Conservation (phyloP, 2,113 vertebrate genomes). For the Pituophis catenifer region DNA sequence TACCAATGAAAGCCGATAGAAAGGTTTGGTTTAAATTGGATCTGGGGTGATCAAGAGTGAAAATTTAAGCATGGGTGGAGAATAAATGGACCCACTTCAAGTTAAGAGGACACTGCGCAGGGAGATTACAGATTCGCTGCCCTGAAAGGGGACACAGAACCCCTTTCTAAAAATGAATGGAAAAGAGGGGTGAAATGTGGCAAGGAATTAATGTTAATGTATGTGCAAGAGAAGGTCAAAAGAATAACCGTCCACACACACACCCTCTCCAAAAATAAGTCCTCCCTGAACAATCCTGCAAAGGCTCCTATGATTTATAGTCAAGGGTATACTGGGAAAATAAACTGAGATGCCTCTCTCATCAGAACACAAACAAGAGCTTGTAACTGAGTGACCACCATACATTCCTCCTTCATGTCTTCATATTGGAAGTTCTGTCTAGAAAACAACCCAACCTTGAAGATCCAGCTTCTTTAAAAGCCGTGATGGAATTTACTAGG, state of each 20-base stretch:
- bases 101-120: background rate
- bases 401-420: background rate
- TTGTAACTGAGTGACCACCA: background rate
- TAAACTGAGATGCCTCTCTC: background rate
- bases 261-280: background rate
- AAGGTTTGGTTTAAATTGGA: background rate
- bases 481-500: background rate
- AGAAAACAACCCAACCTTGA: background rate
- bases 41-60: rapidly evolving
- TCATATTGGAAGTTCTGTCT: background rate
- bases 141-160: rapidly evolving
- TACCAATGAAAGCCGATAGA: background rate
- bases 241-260: background rate
- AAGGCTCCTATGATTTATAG: background rate
- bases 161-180: background rate
- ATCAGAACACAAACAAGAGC: background rate
- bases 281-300: background rate
- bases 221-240: background rate
- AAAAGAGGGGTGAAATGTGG: background rate
- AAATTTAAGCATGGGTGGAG: rapidly evolving
- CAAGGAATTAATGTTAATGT: background rate
- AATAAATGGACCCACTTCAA: rapidly evolving
- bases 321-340: background rate
- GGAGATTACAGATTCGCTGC: rapidly evolving
- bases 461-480: background rate